Evolutionary conservation across 2,797 vertebrate species (phyloP), one percentile per base, ranked within the genome.

Genomic region (Pangasius macronema): DNA sequence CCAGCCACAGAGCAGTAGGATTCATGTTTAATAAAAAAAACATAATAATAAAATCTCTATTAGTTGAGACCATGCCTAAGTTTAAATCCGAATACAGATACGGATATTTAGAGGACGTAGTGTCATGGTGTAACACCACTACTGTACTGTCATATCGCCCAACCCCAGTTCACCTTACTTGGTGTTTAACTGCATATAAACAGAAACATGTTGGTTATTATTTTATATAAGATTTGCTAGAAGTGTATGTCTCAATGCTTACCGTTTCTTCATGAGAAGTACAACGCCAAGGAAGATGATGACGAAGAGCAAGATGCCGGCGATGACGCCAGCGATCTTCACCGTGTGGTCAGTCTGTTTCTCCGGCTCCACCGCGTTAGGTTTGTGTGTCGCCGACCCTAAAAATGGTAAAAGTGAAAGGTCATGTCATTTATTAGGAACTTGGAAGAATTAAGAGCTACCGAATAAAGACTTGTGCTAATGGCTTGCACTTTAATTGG

Each of bases 231-330:
- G 14, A n/a, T 42, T 5, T 33, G 9, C 8, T 22, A 22, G 4
- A 30, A 72, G 18, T 61, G 59, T 82, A 68, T 36, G 65, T 80
- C 30, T 85, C 27, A 22, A n/a, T 72, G 73, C 96, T 95, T 94
- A 99, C 98, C 98, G 97, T 94, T 99, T 99, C 96, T 99, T 99
- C 98, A 99, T 98, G 86, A 99, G 95, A 92, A 99, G 94, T 14
- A 99, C 97, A 57, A 99, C 96, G 24, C 98, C 98, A 11, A 99
- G 93, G 93, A 99, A 99, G 93, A 99, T 98, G 91, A 99, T 99
- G 94, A 99, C 96, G 0, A 99, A 99, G 33, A 99, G 97, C 92
- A 99, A 95, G 93, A 99, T 97, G 90, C 98, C 98, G 0, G 98
- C 98, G 75, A 99, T 99, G 94, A 98, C 97, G 86, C 98, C 98